Evolutionary conservation across 35 echinoderm and acorn worm species (phyloP).

Genomic region (Apostichopus californicus): DNA sequence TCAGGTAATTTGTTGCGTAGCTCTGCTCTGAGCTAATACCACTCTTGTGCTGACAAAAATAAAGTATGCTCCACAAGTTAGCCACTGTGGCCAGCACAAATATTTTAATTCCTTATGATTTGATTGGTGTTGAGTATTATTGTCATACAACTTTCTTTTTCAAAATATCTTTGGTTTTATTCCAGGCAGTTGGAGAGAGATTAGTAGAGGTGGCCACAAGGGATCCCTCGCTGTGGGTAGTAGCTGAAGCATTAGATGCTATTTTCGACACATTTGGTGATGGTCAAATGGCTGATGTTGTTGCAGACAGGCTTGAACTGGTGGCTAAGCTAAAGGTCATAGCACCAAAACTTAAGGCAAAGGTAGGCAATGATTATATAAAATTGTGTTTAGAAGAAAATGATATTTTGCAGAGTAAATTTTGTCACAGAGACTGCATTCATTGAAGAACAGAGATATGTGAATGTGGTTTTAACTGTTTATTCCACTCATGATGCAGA

Average conservation of each 20-base stretch:
- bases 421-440: not conserved
- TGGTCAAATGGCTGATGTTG: constrained; percentile 79
- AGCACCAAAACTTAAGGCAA: constrained; percentile 86
- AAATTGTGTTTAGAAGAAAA: not conserved
- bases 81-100: too few relatives aligned
- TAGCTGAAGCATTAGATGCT: constrained; percentile 93
- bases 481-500: too few relatives aligned
- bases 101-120: too few relatives aligned
- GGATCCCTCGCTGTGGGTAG: constrained; percentile 86
- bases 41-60: too few relatives aligned
- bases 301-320: constrained; percentile 79
- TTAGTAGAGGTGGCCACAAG: constrained; percentile 79
- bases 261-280: constrained; percentile 98
- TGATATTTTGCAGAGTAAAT: not conserved
- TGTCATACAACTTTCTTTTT: too few relatives aligned
- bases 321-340: constrained; percentile 71
- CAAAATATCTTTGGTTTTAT: not conserved
- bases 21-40: too few relatives aligned
- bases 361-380: constrained; percentile 53
- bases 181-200: constrained; percentile 85
- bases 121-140: too few relatives aligned
- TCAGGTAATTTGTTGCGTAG: too few relatives aligned
- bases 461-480: too few relatives aligned
- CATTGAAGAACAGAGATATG: too few relatives aligned
- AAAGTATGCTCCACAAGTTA: too few relatives aligned